Evolutionary conservation across 2,888 invertebrate species (phyloP).

Genomic region (Megastigmus dorsalis): DNA sequence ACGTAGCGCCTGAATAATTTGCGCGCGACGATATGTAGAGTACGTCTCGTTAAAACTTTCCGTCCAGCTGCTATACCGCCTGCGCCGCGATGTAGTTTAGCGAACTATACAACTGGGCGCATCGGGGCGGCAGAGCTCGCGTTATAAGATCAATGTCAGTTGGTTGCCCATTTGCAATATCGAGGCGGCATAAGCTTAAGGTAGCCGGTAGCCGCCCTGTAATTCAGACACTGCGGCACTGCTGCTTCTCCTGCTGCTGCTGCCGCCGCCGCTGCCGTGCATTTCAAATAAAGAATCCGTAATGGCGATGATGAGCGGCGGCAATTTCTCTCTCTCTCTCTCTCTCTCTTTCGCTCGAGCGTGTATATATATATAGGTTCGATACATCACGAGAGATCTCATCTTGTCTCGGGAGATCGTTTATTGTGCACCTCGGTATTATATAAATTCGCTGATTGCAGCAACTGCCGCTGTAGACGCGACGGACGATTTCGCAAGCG

Average conservation of each 20-base stretch:
- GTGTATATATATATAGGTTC: too few relatives aligned
- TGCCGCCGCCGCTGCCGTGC: constrained; percentile 67
- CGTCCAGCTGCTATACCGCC: too few relatives aligned
- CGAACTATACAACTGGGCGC: too few relatives aligned
- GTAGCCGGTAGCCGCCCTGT: too few relatives aligned
- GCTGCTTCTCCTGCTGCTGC: too few relatives aligned
- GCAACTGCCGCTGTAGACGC: constrained; percentile 38
- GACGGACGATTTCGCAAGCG: constrained; percentile 12
- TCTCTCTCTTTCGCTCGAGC: too few relatives aligned
- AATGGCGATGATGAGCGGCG: constrained; percentile 74
- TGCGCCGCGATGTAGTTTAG: too few relatives aligned
- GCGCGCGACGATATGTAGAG: too few relatives aligned
- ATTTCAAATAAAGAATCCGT: constrained; percentile 73
- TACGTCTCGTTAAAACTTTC: too few relatives aligned
- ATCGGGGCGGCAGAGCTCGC: too few relatives aligned
- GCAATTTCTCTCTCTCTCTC: constrained; percentile 72
- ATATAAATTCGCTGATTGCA: constrained; percentile 45
- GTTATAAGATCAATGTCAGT: constrained; percentile 19
- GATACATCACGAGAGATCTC: constrained; percentile 58
- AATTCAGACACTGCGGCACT: too few relatives aligned
- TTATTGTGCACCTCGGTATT: constrained; percentile 60
- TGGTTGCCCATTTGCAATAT: not conserved
- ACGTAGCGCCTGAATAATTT: too few relatives aligned
- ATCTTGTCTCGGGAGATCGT: constrained; percentile 61
- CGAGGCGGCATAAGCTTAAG: constrained; percentile 66